Base-by-base conservation (phyloP, 2,888 invertebrate species). In the Meganola albula region DNA sequence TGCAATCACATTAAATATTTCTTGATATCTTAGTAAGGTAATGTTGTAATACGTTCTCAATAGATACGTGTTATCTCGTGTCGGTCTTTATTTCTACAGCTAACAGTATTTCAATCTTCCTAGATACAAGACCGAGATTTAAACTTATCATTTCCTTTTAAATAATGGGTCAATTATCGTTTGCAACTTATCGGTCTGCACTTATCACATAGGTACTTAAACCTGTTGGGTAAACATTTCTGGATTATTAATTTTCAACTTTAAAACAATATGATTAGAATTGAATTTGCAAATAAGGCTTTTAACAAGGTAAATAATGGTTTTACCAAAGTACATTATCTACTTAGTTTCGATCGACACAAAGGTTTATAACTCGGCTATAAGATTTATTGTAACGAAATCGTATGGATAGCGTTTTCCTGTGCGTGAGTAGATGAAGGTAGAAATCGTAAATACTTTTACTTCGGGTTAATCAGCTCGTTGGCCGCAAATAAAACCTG, bases 381-480 rank as follows among this genome's bases (percentile, higher is more conserved):
- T 47, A 51, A 70, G 73, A 82, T 80, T 79, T 82, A 82, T 80
- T 67, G 64, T 71, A 76, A 74, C 75, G 74, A 77, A 79, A 75
- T 71, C 64, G 69, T 67, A 70, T 63, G 68, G 68, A 74, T 71
- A 73, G 63, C 60, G 62, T 74, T 74, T 72, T 66, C 65, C 59
- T 69, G 65, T 65, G 68, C 69, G 73, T 71, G 70, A 74, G 67
- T 61, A 63, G 58, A 65, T 57, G 59, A 53, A 48, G 54, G 59
- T 61, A 56, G 53, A 46, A 61, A 64, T 74, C 73, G 73, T 76
- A 75, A 75, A 75, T 71, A 68, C 59, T 63, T 58, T n/a, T 48
- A 46, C 53, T 63, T 66, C 53, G 52, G 41, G 59, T 63, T 65
- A 61, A 70, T 73, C 70, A 52, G 70, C 67, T 72, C 63, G 58